phyloP scores from a whole-genome alignment of 2,888 invertebrate genomes.

The Drosophila anomalata region DNA sequence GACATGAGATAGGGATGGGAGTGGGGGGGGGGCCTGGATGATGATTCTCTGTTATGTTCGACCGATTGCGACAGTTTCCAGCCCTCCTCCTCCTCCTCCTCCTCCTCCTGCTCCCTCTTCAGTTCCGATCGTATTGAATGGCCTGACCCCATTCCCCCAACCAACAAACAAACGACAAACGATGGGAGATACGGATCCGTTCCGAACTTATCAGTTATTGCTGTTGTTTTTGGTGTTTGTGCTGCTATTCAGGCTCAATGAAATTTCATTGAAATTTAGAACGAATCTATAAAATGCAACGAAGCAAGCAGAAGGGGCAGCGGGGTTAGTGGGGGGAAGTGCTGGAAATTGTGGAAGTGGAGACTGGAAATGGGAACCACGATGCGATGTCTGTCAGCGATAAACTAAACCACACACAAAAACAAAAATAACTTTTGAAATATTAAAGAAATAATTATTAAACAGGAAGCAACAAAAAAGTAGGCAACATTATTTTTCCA shows the following conservation, averaged over 20 bases:
- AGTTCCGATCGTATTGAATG: slow-evolving; percentile 38
- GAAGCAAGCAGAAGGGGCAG: slow-evolving; percentile 51
- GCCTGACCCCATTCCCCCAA: slow-evolving; percentile 55
- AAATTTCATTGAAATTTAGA: slow-evolving; percentile 78
- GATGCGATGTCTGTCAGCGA: slow-evolving; percentile 55
- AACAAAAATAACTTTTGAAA: background rate
- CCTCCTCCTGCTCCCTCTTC: background rate
- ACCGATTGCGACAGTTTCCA: slow-evolving; percentile 63
- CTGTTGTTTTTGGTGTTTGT: slow-evolving; percentile 10
- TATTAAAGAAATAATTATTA: background rate
- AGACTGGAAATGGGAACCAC: slow-evolving; percentile 38
- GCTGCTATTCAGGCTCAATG: slow-evolving; percentile 61
- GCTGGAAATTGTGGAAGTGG: slow-evolving; percentile 28
- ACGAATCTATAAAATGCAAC: slow-evolving; percentile 77
- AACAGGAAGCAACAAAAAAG: background rate
- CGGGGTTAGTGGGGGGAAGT: slow-evolving; percentile 4
- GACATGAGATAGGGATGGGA: slow-evolving; percentile 43
- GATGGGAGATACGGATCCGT: slow-evolving; percentile 68
- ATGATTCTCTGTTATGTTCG: slow-evolving; percentile 46
- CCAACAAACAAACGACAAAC: slow-evolving; percentile 49
- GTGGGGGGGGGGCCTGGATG: slow-evolving; percentile 3
- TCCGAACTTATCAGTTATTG: slow-evolving; percentile 65
- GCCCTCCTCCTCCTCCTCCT: background rate
- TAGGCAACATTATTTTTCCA: background rate
- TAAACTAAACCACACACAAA: slow-evolving; percentile 50